Percentiles rank a stretch among this genome's conserved stretches.
phyloP scores from a whole-genome alignment of 2,113 vertebrate species.

The Prietella phreatophila region DNA sequence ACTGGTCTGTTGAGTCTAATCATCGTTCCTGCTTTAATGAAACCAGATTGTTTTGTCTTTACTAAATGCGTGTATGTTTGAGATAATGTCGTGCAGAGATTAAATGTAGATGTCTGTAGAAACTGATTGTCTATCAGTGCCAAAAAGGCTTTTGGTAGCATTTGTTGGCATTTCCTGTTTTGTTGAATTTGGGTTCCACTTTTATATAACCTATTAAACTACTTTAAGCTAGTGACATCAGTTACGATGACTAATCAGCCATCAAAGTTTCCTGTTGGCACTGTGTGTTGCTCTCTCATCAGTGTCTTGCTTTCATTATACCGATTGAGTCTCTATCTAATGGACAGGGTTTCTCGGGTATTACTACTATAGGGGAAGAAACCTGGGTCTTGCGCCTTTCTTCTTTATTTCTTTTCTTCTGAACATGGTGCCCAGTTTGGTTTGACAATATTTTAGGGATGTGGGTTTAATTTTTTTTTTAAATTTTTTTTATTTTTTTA shows the following conservation, averaged over 20 bases:
- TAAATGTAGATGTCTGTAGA: background rate
- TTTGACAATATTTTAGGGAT: background rate
- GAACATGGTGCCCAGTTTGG: background rate
- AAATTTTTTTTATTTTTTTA: too few relatives aligned
- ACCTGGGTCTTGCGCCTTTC: too few relatives aligned
- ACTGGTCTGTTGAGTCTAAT: background rate
- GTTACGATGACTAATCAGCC: background rate
- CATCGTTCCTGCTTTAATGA: background rate
- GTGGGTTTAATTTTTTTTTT: too few relatives aligned
- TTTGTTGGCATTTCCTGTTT: constrained; percentile 6
- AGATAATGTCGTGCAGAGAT: background rate
- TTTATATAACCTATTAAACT: background rate
- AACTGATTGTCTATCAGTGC: background rate
- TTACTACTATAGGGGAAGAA: background rate
- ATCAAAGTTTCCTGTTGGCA: constrained; percentile 5
- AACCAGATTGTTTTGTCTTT: background rate
- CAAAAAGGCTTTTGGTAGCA: background rate
- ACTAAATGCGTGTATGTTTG: background rate
- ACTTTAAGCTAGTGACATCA: background rate
- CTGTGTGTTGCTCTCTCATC: background rate
- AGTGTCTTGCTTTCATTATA: constrained; percentile 1
- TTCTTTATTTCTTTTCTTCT: background rate
- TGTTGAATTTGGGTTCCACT: background rate
- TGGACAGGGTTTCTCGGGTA: background rate
- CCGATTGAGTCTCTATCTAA: background rate